Evolutionary conservation across 2,113 vertebrate species (phyloP).

Genomic region (Hyaena hyaena): DNA sequence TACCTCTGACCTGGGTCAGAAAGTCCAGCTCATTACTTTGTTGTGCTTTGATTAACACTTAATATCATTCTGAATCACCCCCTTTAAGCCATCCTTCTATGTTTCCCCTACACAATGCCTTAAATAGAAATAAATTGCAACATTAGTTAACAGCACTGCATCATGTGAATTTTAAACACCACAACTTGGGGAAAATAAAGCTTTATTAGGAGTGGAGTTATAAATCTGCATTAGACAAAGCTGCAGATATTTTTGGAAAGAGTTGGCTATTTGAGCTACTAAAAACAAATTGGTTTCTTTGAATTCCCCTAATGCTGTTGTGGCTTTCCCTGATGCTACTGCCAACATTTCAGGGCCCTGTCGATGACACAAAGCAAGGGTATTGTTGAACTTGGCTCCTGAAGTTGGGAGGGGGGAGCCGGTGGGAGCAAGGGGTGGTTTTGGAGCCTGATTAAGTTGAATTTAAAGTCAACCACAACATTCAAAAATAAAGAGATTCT

Average conservation of each 20-base stretch:
- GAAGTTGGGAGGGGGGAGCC: background rate
- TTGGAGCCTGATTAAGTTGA: background rate
- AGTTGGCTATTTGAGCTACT: slow-evolving; percentile 69
- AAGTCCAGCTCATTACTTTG: slow-evolving; percentile 58
- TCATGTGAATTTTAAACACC: slow-evolving; percentile 76
- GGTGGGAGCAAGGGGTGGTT: background rate
- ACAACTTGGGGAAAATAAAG: slow-evolving; percentile 69
- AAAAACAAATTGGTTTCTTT: slow-evolving; percentile 81
- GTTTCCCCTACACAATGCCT: slow-evolving; percentile 46
- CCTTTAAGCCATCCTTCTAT: slow-evolving; percentile 43
- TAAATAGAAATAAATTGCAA: slow-evolving; percentile 76
- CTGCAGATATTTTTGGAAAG: slow-evolving; percentile 80
- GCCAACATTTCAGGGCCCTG: background rate
- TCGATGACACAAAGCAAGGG: background rate
- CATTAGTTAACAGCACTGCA: slow-evolving; percentile 68
- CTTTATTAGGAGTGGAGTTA: slow-evolving; percentile 77
- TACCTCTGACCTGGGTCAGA: background rate
- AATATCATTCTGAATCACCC: slow-evolving; percentile 59
- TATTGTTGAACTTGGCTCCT: background rate
- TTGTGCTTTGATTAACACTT: slow-evolving; percentile 68
- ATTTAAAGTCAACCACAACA: slow-evolving; percentile 30
- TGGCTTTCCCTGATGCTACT: slow-evolving; percentile 49
- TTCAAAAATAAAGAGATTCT: background rate
- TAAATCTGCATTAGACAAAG: slow-evolving; percentile 74
- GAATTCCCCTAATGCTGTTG: slow-evolving; percentile 77